phyloP scores from a whole-genome alignment of 2,797 vertebrate genomes.

The Taenioides sp. region DNA sequence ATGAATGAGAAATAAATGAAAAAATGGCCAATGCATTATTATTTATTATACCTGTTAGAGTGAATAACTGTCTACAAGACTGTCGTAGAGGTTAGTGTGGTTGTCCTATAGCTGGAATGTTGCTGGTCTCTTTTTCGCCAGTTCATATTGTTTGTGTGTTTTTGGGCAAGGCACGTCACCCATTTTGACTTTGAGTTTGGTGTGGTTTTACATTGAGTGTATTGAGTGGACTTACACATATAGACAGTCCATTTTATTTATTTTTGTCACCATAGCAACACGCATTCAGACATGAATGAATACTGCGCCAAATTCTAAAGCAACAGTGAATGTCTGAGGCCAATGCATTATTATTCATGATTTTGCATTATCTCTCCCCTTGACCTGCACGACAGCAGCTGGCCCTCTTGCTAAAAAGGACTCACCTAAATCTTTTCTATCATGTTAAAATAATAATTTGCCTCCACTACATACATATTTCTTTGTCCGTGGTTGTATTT shows the following conservation, averaged over 20 bases:
- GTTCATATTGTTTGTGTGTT: neutral
- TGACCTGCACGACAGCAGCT: neutral
- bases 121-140: too few species aligned
- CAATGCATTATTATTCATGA: neutral
- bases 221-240: too few species aligned
- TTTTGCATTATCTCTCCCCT: neutral
- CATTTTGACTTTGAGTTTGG: neutral
- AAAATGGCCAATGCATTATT: too few species aligned
- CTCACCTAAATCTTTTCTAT: neutral
- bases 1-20: too few species aligned
- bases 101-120: too few species aligned
- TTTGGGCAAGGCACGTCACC: neutral
- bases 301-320: neutral
- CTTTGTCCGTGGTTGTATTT: neutral
- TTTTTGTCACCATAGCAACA: too few species aligned
- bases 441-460: conserved; percentile 12
- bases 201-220: too few species aligned
- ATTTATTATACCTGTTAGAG: too few species aligned
- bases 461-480: neutral
- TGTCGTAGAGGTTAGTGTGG: too few species aligned
- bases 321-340: neutral
- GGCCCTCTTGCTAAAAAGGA: neutral
- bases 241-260: too few species aligned
- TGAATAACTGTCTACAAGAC: too few species aligned
- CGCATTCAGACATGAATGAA: too few species aligned